Conservation (phyloP, 2,888 invertebrate genomes). For the Lasioglossum figueresi region DNA sequence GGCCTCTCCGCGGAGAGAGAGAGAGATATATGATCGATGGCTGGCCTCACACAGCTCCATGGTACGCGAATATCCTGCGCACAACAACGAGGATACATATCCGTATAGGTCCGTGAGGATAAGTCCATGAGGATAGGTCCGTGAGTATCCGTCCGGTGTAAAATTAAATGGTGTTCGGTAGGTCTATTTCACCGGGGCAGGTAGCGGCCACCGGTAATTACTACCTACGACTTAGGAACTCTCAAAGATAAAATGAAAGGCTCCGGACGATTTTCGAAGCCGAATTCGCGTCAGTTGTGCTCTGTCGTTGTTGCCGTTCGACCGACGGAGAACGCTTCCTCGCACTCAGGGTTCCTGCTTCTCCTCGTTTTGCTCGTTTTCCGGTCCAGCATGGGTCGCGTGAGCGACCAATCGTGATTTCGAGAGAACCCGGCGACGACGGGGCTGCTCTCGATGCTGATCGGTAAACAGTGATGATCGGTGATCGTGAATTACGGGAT, state of each 20-base stretch:
- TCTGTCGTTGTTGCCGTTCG: conserved; percentile 31
- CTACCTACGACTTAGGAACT: conserved; percentile 81
- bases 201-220: conserved; percentile 84
- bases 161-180: conserved; percentile 83
- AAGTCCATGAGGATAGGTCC: conserved; percentile 67
- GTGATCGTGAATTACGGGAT: background rate
- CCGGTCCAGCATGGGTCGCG: conserved; percentile 55
- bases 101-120: conserved; percentile 34
- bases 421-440: background rate
- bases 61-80: conserved; percentile 8
- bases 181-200: conserved; percentile 83
- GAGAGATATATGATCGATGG: conserved; percentile 77
- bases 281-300: conserved; percentile 68
- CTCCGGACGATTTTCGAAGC: conserved; percentile 73
- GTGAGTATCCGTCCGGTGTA: conserved; percentile 74
- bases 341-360: background rate
- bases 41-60: background rate
- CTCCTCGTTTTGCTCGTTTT: conserved; percentile 47
- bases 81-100: background rate
- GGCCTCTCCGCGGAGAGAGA: conserved; percentile 73
- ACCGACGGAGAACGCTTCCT: background rate
- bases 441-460: conserved; percentile 19
- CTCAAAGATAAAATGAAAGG: conserved; percentile 76
- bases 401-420: conserved; percentile 42
- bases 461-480: conserved; percentile 23